Percentiles rank a stretch among this genome's conserved stretches.
Evolutionary conservation across 2,797 vertebrate species (phyloP).

Genomic region (Xenentodon cancila): DNA sequence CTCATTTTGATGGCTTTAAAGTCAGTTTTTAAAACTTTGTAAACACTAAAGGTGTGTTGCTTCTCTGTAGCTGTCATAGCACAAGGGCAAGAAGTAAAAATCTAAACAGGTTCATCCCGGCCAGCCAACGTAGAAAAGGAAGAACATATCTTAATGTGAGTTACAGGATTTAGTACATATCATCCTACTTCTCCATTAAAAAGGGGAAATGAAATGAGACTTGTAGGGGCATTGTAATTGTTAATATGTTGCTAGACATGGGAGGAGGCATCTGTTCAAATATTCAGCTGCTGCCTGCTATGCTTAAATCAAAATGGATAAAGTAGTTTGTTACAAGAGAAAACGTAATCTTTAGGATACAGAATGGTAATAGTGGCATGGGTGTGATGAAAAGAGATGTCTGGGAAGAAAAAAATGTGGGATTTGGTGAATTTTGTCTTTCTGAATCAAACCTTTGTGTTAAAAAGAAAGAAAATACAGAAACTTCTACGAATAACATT

Average conservation of each 20-base stretch:
- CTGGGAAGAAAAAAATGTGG: conserved; percentile 1
- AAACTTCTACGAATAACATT: conserved; percentile 5
- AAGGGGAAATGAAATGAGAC: neutral
- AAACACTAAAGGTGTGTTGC: neutral
- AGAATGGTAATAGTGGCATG: neutral
- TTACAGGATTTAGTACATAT: neutral
- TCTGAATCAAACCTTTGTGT: too few relatives aligned
- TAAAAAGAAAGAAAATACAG: neutral
- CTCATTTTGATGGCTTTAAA: neutral
- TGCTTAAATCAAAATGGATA: neutral
- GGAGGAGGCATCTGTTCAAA: conserved; percentile 58
- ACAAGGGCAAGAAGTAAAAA: neutral
- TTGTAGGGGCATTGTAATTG: neutral
- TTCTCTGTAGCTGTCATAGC: neutral
- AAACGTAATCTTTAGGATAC: conserved; percentile 3
- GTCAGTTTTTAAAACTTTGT: neutral
- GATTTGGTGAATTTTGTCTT: neutral
- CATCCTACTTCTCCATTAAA: too few relatives aligned
- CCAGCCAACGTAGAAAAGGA: neutral
- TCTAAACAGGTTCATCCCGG: neutral
- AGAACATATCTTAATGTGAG: conserved; percentile 5
- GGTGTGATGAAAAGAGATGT: conserved; percentile 8
- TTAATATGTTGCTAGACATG: conserved; percentile 35
- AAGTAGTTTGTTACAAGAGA: conserved; percentile 6
- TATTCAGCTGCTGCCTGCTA: conserved; percentile 48